These are phyloP conservation scores for Acleris emargana DNA, from an alignment of 2,888 invertebrate genomes.

Conservation along the genomic window DNA sequence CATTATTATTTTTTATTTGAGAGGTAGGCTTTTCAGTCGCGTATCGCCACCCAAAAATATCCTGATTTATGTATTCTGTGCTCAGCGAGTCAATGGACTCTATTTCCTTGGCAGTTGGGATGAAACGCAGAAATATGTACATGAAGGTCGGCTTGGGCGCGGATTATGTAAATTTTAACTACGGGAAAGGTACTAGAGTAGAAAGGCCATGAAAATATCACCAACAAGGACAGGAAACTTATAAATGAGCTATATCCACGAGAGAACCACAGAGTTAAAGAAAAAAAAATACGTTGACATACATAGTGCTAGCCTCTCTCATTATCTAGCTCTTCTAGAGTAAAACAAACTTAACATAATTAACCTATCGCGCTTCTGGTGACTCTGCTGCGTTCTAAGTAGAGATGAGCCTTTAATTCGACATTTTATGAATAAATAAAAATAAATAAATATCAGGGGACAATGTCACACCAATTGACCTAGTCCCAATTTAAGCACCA, in stretches of 20 bases:
- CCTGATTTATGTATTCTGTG: conserved; percentile 34
- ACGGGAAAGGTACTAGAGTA: conserved; percentile 1
- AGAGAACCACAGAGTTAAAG: not conserved
- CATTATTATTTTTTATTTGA: conserved; percentile 37
- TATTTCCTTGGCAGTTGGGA: conserved; percentile 18
- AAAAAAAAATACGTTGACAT: not conserved
- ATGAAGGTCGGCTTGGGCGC: conserved; percentile 12
- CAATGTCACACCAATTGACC: too few relatives aligned
- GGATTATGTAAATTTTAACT: conserved; percentile 28
- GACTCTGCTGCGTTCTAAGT: too few relatives aligned
- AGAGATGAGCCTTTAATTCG: too few relatives aligned
- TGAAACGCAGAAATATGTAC: conserved; percentile 10
- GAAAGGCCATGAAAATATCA: not conserved
- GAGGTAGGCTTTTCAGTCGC: conserved; percentile 28
- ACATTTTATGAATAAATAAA: too few relatives aligned
- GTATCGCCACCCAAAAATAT: conserved; percentile 24
- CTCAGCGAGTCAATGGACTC: conserved; percentile 28
- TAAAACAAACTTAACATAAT: too few relatives aligned
- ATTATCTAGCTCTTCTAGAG: too few relatives aligned
- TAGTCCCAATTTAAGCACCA: too few relatives aligned
- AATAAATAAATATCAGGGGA: too few relatives aligned
- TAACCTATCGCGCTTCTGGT: too few relatives aligned
- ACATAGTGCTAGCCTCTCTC: too few relatives aligned
- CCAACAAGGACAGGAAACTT: not conserved
- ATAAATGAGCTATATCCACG: not conserved